phyloP scores from a whole-genome alignment of 23 tunicate genomes.

The Ciona savignyi region DNA sequence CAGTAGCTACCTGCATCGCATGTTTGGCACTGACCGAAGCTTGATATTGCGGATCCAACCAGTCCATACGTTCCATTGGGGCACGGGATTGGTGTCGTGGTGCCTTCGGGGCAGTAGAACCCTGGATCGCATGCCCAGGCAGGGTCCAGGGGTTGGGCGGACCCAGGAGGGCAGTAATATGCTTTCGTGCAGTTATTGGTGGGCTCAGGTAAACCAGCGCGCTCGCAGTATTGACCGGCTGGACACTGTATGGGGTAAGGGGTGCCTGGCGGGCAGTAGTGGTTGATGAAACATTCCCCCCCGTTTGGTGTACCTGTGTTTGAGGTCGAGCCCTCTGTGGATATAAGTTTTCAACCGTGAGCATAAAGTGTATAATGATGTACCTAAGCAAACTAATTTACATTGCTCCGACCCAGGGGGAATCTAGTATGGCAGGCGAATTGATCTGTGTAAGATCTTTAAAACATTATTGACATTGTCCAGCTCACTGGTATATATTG shows the following conservation, averaged over 20 bases:
- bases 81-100: slow-evolving; percentile 42
- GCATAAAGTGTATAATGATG: too few species aligned
- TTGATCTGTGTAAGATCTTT: too few species aligned
- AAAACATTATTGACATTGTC: too few species aligned
- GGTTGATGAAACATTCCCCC: slow-evolving; percentile 36
- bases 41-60: slow-evolving; percentile 4
- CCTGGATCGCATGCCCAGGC: slow-evolving; percentile 14
- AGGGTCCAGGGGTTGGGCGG: slow-evolving; percentile 7
- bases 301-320: not conserved
- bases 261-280: slow-evolving; percentile 60
- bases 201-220: slow-evolving; percentile 13
- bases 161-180: slow-evolving; percentile 56
- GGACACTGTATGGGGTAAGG: slow-evolving; percentile 40
- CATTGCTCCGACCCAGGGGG: too few species aligned
- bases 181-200: slow-evolving; percentile 54
- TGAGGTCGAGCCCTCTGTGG: not conserved
- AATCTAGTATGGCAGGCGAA: too few species aligned
- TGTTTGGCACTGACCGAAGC: slow-evolving; percentile 17
- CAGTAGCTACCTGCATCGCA: slow-evolving; percentile 72
- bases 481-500: too few species aligned
- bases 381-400: too few species aligned
- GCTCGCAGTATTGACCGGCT: slow-evolving; percentile 63
- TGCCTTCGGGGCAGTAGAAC: slow-evolving; percentile 82
- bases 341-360: too few species aligned
- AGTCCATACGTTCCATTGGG: slow-evolving; percentile 73